A percentile compares a stretch with the other conserved stretches of the same genome.
Conservation (phyloP, 2,888 invertebrate species). For the Lissocephala sabroskyi region DNA sequence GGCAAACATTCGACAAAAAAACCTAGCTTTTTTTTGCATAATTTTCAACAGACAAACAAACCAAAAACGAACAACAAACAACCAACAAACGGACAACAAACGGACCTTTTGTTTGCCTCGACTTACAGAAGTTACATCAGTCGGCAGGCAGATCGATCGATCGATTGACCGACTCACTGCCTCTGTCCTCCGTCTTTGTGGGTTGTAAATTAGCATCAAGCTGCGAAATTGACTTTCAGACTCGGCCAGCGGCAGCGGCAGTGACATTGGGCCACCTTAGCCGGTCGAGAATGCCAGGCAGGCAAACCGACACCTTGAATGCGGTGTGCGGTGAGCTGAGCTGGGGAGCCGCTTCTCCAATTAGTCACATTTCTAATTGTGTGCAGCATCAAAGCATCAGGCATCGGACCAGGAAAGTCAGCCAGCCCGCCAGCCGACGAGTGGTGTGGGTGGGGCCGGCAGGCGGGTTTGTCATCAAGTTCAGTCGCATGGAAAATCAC, state of each 20-base stretch:
- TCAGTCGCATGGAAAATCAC: constrained; percentile 56
- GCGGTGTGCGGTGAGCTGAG: constrained; percentile 12
- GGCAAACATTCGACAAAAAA: not conserved
- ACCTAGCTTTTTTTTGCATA: constrained; percentile 40
- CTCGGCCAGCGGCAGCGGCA: no score
- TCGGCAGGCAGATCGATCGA: constrained; percentile 15
- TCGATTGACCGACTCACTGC: constrained; percentile 13
- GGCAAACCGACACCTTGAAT: constrained; percentile 13
- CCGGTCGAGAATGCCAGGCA: no score
- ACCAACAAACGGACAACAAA: constrained; percentile 30
- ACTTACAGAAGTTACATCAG: constrained; percentile 57
- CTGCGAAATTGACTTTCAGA: constrained; percentile 45
- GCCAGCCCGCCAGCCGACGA: not conserved
- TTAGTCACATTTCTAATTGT: constrained; percentile 45
- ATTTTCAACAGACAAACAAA: constrained; percentile 31
- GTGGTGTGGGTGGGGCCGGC: not conserved
- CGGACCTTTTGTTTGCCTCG: constrained; percentile 15
- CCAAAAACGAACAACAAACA: constrained; percentile 13
- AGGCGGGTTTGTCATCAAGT: constrained; percentile 19
- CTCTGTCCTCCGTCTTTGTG: not conserved
- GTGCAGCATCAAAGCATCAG: constrained; percentile 30
- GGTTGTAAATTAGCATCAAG: constrained; percentile 54
- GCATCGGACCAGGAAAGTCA: constrained; percentile 4
- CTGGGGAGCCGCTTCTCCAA: constrained; percentile 34
- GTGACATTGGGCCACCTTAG: not conserved